phyloP scores from a whole-genome alignment of 2,113 vertebrate genomes.

The Gallinago jamesoni region DNA sequence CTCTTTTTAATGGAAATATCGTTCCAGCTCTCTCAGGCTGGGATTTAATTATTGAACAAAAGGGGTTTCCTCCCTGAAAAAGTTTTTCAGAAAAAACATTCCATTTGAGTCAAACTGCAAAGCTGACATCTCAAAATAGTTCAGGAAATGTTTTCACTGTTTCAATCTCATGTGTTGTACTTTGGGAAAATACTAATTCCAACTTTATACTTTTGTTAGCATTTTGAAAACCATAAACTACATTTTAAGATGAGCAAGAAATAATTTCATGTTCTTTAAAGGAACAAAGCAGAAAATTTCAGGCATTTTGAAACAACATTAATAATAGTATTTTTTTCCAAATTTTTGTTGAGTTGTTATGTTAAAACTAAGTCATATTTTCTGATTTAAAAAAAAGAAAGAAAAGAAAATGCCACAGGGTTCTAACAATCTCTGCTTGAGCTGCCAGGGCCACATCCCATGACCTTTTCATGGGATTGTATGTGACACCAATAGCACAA shows the following conservation, averaged over 20 bases:
- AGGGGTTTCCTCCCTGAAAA: neutral
- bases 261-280: neutral
- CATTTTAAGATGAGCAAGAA: neutral
- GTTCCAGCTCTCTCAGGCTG: neutral
- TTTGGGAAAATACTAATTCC: neutral
- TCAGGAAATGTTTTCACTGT: neutral
- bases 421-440: neutral
- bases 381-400: neutral
- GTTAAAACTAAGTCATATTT: neutral
- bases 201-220: neutral
- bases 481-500: neutral
- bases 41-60: neutral
- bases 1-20: neutral
- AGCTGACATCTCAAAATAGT: slow-evolving; percentile 4
- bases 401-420: neutral
- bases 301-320: neutral
- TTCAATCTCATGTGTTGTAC: neutral
- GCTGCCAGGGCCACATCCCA: neutral
- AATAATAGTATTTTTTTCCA: neutral
- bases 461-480: neutral
- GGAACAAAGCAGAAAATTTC: neutral
- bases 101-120: slow-evolving; percentile 14
- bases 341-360: neutral
- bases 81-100: neutral
- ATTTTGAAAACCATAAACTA: neutral